A percentile compares a stretch with the other conserved stretches of the same genome.
phyloP scores from a whole-genome alignment of 2,113 vertebrate species.

The Catagonus wagneri region DNA sequence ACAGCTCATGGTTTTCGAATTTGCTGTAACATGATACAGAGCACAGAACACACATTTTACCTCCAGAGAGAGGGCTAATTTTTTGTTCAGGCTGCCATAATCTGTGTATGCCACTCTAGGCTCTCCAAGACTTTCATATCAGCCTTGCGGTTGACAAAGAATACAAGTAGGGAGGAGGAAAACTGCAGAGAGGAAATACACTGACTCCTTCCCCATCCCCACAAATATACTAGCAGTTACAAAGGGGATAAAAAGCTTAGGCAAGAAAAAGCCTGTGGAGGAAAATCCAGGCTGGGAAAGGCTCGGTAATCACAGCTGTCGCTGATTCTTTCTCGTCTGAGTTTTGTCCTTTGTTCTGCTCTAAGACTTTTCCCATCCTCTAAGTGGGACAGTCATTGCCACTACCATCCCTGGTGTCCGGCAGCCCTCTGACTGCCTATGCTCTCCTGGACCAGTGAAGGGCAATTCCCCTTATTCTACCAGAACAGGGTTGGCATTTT shows the following conservation, averaged over 20 bases:
- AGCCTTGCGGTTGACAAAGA: not conserved
- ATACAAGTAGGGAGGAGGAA: constrained; percentile 45
- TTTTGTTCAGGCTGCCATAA: constrained; percentile 33
- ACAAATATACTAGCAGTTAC: not conserved
- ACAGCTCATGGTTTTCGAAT: constrained; percentile 52
- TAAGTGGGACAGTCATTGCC: not conserved
- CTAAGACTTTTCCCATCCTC: not conserved
- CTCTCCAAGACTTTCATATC: constrained; percentile 24
- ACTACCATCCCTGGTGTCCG: not conserved
- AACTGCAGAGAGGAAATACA: constrained; percentile 5
- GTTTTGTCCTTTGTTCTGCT: constrained; percentile 25
- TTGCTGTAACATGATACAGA: constrained; percentile 64
- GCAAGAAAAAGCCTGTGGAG: constrained; percentile 42
- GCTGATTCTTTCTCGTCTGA: not conserved
- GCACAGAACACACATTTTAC: constrained; percentile 52
- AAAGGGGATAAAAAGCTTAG: constrained; percentile 55
- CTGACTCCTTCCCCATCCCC: not conserved
- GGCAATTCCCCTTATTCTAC: not conserved
- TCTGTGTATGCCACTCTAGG: not conserved
- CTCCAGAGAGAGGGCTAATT: constrained; percentile 56
- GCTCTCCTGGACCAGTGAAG: not conserved
- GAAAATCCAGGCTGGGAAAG: constrained; percentile 32
- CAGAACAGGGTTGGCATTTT: constrained; percentile 9
- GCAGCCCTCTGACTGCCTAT: not conserved
- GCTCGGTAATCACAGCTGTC: constrained; percentile 21